Evolutionary conservation across 2,797 vertebrate species (phyloP).

Genomic region (Mus spretus): DNA sequence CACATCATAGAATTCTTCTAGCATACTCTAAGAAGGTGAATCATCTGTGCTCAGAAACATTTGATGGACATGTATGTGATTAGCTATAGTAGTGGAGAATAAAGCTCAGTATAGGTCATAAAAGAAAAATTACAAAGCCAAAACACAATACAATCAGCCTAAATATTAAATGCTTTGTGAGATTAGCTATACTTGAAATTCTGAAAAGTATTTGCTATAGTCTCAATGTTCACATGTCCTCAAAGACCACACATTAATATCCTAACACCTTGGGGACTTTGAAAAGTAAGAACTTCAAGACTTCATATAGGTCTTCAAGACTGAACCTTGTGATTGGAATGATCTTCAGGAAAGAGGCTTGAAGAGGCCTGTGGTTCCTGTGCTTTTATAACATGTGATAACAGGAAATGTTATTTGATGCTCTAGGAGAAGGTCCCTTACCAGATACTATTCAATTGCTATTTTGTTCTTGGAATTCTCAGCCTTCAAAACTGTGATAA

Average conservation of each 20-base stretch:
- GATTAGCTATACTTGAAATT: not conserved
- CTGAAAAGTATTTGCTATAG: not conserved
- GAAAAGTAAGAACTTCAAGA: not conserved
- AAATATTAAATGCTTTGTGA: not conserved
- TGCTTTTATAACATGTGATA: not conserved
- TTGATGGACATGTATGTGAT: not conserved
- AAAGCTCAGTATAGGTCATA: not conserved
- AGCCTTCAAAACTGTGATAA: not conserved
- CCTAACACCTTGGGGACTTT: not conserved
- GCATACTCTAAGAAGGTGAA: not conserved
- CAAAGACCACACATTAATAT: not conserved
- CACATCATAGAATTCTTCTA: not conserved
- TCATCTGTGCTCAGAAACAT: slow-evolving; percentile 49
- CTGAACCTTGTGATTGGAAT: not conserved
- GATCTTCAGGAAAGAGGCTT: not conserved
- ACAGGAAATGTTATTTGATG: not conserved
- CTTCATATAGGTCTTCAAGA: not conserved
- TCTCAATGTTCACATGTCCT: not conserved
- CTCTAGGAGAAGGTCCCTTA: not conserved
- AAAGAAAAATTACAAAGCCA: not conserved
- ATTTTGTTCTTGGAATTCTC: not conserved
- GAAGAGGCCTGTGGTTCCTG: too few relatives aligned
- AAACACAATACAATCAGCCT: not conserved
- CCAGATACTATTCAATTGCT: too few relatives aligned
- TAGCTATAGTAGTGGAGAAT: not conserved